These are phyloP conservation scores for Oscarella lobularis DNA, from an alignment of 37 sponge, comb jelly and placozoan genomes.

Conservation along the genomic window DNA sequence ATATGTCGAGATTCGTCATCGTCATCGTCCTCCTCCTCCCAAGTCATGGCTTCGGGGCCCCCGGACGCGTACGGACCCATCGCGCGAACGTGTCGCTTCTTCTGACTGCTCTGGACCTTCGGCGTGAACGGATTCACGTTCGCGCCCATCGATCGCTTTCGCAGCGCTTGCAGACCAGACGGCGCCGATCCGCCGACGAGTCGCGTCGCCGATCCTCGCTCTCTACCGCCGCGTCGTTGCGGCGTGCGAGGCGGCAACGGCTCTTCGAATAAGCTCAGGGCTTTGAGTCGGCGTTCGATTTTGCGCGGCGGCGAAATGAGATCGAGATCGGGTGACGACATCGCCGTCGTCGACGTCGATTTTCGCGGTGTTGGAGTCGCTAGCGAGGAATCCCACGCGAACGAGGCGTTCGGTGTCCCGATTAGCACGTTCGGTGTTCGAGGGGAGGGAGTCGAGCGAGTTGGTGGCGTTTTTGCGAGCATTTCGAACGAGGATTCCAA, in stretches of 20 bases:
- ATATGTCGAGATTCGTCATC: too few species aligned
- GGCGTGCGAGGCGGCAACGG: not conserved
- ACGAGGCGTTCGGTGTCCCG: too few species aligned
- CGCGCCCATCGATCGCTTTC: slow-evolving; percentile 48
- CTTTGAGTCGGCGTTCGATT: not conserved
- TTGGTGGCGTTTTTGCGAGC: too few species aligned
- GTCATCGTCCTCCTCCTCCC: too few species aligned
- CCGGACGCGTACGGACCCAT: too few species aligned
- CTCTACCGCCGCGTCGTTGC: not conserved
- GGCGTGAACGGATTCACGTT: slow-evolving; percentile 87
- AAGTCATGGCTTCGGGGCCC: too few species aligned
- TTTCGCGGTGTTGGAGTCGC: not conserved
- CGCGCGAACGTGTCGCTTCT: too few species aligned
- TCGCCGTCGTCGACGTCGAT: not conserved
- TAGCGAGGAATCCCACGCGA: not conserved
- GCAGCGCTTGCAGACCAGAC: not conserved
- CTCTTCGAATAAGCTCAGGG: not conserved
- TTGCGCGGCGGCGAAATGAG: not conserved
- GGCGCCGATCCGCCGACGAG: not conserved
- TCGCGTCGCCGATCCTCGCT: not conserved
- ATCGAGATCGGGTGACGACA: too few species aligned
- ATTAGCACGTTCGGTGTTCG: too few species aligned
- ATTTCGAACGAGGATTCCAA: too few species aligned
- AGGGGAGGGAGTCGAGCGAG: too few species aligned
- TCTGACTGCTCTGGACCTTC: not conserved